phyloP scores from a whole-genome alignment of 2,797 vertebrate species.

The Eospalax fontanierii region DNA sequence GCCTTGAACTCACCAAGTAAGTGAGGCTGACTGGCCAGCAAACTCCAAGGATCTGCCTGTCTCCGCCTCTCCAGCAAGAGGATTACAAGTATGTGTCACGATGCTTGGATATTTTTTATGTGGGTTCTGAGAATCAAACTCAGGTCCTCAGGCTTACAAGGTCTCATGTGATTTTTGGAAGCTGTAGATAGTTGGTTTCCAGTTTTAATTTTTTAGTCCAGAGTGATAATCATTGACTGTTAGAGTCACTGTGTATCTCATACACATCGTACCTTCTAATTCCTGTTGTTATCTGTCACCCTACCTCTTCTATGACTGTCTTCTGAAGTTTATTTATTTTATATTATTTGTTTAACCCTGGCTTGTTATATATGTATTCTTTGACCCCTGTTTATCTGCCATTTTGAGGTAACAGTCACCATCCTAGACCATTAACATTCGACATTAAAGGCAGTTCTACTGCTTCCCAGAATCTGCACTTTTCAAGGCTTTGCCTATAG shows the following conservation, averaged over 20 bases:
- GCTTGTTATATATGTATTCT: not conserved
- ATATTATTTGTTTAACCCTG: not conserved
- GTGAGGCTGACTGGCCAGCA: not conserved
- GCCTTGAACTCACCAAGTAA: not conserved
- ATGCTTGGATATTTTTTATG: not conserved
- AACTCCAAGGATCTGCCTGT: not conserved
- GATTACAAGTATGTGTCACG: not conserved
- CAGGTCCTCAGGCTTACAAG: not conserved
- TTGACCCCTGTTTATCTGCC: not conserved
- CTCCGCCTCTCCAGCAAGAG: not conserved
- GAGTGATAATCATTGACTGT: accelerated
- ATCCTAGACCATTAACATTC: not conserved
- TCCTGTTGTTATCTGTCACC: not conserved
- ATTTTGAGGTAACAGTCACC: not conserved
- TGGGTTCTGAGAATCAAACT: not conserved
- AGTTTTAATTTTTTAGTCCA: too few species aligned
- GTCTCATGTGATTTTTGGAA: not conserved
- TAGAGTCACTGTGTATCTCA: accelerated
- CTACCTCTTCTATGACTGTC: not conserved
- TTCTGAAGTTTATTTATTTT: not conserved
- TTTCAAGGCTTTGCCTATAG: too few species aligned
- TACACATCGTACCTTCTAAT: not conserved
- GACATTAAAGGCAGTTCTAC: not conserved
- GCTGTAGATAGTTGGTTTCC: too few species aligned
- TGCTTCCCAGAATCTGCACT: not conserved